These are phyloP conservation scores for Macrosoma leucophasiata DNA, from an alignment of 2,888 invertebrate genomes.

Conservation along the genomic window DNA sequence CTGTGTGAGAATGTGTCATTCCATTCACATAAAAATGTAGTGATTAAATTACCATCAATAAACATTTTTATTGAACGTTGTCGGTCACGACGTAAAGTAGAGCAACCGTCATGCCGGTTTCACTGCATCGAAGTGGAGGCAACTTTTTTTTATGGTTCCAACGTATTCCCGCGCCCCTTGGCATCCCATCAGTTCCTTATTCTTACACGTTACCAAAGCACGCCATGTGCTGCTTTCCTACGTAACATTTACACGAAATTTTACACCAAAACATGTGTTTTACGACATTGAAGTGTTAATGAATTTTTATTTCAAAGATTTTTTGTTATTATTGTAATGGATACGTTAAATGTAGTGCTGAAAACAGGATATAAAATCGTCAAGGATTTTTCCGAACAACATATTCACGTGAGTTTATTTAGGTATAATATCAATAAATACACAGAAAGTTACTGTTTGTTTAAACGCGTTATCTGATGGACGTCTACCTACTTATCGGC, in stretches of 20 bases:
- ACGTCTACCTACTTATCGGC: too few species aligned
- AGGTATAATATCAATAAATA: slow-evolving; percentile 1
- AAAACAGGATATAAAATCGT: slow-evolving; percentile 67
- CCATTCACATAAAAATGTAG: too few species aligned
- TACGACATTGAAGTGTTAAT: slow-evolving; percentile 5
- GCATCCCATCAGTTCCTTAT: slow-evolving; percentile 62
- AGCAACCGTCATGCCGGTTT: slow-evolving; percentile 43
- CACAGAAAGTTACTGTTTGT: too few species aligned
- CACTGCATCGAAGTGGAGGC: slow-evolving; percentile 48
- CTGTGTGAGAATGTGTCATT: too few species aligned
- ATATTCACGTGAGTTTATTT: slow-evolving; percentile 52
- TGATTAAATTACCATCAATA: too few species aligned
- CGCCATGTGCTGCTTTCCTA: slow-evolving; percentile 44
- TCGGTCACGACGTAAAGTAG: slow-evolving; percentile 37
- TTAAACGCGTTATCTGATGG: too few species aligned
- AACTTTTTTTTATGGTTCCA: slow-evolving; percentile 66
- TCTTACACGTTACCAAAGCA: slow-evolving; percentile 46
- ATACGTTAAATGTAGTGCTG: slow-evolving; percentile 58
- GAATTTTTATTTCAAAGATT: slow-evolving; percentile 3
- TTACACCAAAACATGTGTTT: not conserved
- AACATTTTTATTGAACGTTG: too few species aligned
- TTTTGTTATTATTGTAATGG: slow-evolving; percentile 38
- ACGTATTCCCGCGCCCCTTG: slow-evolving; percentile 64
- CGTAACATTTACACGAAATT: slow-evolving; percentile 6
- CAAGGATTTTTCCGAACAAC: slow-evolving; percentile 60